Evolutionary conservation across 1,140 invertebrate species (phyloP).

Genomic region (Bombyx mori): DNA sequence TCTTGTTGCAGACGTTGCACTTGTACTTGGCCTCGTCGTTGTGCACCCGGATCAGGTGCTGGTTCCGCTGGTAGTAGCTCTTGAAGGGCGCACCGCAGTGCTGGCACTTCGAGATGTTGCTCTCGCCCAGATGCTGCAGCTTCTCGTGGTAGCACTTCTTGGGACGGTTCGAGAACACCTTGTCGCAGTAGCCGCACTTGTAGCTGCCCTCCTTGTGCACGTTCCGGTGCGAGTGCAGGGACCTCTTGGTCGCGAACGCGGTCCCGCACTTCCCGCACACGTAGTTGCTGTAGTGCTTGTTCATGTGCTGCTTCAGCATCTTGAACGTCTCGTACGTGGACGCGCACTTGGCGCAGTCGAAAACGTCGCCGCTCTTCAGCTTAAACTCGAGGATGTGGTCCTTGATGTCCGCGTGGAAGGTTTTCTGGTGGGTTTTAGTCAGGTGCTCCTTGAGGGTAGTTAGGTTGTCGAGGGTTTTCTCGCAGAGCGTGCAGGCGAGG

Average conservation of each 20-base stretch:
- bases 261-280: constrained; percentile 40
- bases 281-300: constrained; percentile 57
- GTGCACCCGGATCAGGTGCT: constrained; percentile 52
- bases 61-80: constrained; percentile 52
- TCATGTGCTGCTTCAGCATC: constrained; percentile 64
- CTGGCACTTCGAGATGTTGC: constrained; percentile 48
- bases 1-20: constrained; percentile 52
- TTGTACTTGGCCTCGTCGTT: constrained; percentile 52
- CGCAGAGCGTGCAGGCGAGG: constrained; percentile 34
- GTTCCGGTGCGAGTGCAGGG: constrained; percentile 35
- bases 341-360: constrained; percentile 44
- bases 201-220: constrained; percentile 52
- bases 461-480: constrained; percentile 28
- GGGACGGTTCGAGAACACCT: constrained; percentile 36
- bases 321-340: constrained; percentile 55
- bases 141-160: constrained; percentile 54
- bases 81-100: constrained; percentile 44
- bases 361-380: constrained; percentile 42
- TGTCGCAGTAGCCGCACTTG: constrained; percentile 51
- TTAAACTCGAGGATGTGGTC: constrained; percentile 50
- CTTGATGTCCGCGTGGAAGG: constrained; percentile 42
- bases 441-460: constrained; percentile 34
- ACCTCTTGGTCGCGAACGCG: constrained; percentile 41
- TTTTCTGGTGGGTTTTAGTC: constrained; percentile 32
- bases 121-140: constrained; percentile 40